Percentiles rank a stretch among this genome's conserved stretches.
phyloP scores from a whole-genome alignment of 2,113 vertebrate species.

The Catharus bicknelli region DNA sequence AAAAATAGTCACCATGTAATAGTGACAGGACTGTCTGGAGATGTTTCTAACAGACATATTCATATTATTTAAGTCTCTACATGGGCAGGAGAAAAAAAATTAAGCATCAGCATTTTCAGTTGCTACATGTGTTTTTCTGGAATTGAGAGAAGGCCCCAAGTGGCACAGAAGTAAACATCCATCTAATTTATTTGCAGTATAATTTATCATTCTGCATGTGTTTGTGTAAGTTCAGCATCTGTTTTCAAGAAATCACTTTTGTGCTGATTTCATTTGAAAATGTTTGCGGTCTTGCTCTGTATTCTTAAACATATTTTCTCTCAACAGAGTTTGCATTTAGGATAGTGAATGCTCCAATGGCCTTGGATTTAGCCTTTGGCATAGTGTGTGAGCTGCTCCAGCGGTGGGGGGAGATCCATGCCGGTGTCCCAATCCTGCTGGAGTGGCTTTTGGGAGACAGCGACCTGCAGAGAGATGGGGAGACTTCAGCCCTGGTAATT shows the following conservation, averaged over 20 bases:
- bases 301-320: not conserved
- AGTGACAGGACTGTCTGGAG: not conserved
- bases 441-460: slow-evolving; percentile 87
- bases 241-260: not conserved
- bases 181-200: not conserved
- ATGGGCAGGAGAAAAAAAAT: not conserved
- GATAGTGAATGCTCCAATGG: slow-evolving; percentile 82
- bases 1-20: not conserved
- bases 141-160: not conserved
- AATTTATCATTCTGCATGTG: not conserved
- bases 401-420: slow-evolving; percentile 74
- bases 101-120: not conserved
- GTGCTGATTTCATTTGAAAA: slow-evolving; percentile 15
- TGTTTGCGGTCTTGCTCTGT: not conserved
- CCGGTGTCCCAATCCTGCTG: slow-evolving; percentile 74
- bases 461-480: not conserved
- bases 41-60: not conserved
- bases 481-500: slow-evolving; percentile 66
- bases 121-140: not conserved
- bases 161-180: not conserved
- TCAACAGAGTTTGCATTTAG: slow-evolving; percentile 74
- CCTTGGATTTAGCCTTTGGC: slow-evolving; percentile 80
- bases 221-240: not conserved
- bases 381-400: slow-evolving; percentile 83
- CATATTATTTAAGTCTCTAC: not conserved